Conservation (phyloP, 2,888 invertebrate species). For the Euphydryas editha region DNA sequence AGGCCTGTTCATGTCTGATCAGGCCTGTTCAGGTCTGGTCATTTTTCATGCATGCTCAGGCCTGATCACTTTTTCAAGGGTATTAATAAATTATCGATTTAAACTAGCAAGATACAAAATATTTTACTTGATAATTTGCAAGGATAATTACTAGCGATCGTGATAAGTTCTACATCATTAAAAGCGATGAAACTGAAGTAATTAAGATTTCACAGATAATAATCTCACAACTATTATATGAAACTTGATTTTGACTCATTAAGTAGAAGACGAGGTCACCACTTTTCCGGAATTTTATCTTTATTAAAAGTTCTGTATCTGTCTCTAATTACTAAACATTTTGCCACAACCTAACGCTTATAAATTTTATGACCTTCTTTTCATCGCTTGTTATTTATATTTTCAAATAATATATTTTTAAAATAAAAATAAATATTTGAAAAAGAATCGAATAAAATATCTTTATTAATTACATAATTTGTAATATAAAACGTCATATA, state of each 20-base stretch:
- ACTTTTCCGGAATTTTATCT: neutral
- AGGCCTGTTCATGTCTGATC: no score
- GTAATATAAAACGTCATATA: no score
- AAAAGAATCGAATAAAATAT: no score
- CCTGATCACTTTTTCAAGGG: no score
- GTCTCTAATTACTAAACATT: neutral
- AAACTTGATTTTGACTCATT: slow-evolving; percentile 5
- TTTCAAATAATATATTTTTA: no score
- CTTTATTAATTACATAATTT: no score
- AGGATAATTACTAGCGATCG: slow-evolving; percentile 24
- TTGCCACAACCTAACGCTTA: no score
- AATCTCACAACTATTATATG: slow-evolving; percentile 10
- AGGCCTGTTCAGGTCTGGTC: no score
- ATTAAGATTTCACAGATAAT: slow-evolving; percentile 24
- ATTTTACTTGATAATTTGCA: slow-evolving; percentile 6
- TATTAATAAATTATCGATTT: neutral
- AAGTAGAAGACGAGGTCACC: neutral
- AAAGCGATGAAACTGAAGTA: slow-evolving; percentile 21
- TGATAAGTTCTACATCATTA: slow-evolving; percentile 20
- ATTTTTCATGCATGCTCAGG: no score
- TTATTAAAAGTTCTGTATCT: neutral
- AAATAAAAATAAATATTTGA: no score
- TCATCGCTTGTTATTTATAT: no score
- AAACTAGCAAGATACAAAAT: neutral
- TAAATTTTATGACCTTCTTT: no score